These are phyloP conservation scores for Suncus etruscus DNA, from an alignment of 2,113 vertebrate species.

Conservation along the genomic window DNA sequence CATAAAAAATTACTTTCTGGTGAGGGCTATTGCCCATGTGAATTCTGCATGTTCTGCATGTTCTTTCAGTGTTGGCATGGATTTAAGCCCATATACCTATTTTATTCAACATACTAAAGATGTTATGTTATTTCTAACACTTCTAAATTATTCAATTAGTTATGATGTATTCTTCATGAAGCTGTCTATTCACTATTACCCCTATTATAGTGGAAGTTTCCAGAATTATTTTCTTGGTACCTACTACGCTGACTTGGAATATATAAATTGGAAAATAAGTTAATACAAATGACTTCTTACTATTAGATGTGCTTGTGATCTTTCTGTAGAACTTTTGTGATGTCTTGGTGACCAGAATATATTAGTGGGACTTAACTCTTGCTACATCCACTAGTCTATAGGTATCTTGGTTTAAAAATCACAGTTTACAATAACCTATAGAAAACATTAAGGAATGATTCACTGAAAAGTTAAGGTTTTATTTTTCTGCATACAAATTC, in stretches of 20 bases:
- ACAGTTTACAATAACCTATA: background rate
- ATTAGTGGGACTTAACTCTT: background rate
- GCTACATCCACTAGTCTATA: background rate
- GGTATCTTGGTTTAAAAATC: background rate
- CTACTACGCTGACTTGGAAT: background rate
- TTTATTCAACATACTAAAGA: background rate
- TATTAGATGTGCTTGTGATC: background rate
- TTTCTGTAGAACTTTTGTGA: background rate
- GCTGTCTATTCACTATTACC: background rate
- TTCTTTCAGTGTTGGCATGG: too few species aligned
- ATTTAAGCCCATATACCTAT: background rate
- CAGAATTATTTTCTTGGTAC: background rate
- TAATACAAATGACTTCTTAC: background rate
- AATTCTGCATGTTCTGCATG: background rate
- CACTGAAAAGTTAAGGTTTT: background rate
- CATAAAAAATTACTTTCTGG: background rate
- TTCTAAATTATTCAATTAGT: background rate
- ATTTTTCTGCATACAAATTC: slow-evolving; percentile 37
- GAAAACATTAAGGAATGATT: background rate
- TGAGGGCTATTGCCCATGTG: background rate
- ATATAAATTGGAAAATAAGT: background rate
- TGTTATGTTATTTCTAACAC: background rate
- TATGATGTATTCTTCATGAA: background rate
- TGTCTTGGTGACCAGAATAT: background rate
- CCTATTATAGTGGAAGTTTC: background rate